Conservation (phyloP, 2,888 invertebrate genomes). For the Altica lythri region DNA sequence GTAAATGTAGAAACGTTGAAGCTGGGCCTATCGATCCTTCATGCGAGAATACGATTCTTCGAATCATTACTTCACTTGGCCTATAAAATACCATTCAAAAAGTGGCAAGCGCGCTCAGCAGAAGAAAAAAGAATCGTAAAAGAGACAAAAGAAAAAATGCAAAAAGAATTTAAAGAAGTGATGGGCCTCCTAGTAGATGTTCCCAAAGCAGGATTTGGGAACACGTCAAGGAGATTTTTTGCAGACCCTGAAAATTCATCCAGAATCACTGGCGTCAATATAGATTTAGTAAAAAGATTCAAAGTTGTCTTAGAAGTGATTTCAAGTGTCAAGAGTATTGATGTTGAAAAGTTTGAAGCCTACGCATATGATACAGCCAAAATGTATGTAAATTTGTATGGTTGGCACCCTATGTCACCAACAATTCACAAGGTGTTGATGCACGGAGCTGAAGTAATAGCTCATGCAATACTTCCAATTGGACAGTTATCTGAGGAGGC, state of each 20-base stretch:
- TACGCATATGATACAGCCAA: too few relatives aligned
- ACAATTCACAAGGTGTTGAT: neutral
- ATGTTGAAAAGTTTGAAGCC: too few relatives aligned
- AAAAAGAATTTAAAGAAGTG: neutral
- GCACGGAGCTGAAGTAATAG: neutral
- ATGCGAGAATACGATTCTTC: too few relatives aligned
- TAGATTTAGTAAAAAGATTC: neutral
- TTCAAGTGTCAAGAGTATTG: too few relatives aligned
- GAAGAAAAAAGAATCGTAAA: too few relatives aligned
- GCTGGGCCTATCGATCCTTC: too few relatives aligned
- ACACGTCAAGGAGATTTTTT: neutral
- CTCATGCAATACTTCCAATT: constrained; percentile 8
- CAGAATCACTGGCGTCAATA: neutral
- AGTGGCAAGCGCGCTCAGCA: too few relatives aligned
- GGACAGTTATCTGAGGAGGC: constrained; percentile 16
- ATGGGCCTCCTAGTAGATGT: constrained; percentile 1
- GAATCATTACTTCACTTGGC: too few relatives aligned
- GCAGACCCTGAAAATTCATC: neutral
- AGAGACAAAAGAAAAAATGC: too few relatives aligned
- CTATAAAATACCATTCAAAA: too few relatives aligned
- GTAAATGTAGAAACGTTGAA: too few relatives aligned
- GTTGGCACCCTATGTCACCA: constrained; percentile 26
- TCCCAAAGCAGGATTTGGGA: neutral
- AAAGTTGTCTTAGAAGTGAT: constrained; percentile 33
- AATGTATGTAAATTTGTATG: neutral